Percentiles rank a stretch among this genome's conserved stretches.
Conservation (phyloP, 2,797 vertebrate genomes). For the Gymnodraco acuticeps region DNA sequence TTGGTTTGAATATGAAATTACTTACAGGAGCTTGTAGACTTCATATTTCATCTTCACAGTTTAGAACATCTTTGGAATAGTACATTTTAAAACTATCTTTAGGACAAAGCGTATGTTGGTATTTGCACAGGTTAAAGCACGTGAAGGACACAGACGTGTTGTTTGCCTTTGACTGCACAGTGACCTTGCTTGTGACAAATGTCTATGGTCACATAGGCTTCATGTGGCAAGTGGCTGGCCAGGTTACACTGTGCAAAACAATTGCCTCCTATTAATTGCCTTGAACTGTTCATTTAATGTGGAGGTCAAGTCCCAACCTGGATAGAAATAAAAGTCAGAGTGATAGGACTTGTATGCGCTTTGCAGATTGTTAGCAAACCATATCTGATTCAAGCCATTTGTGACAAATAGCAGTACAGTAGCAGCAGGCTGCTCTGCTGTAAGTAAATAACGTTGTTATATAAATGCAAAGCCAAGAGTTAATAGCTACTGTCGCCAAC, state of each 20-base stretch:
- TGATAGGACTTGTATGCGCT: slow-evolving; percentile 8
- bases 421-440: neutral
- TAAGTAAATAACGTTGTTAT: neutral
- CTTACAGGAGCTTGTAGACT: slow-evolving; percentile 19
- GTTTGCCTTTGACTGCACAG: slow-evolving; percentile 20
- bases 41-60: slow-evolving; percentile 9
- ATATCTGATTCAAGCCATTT: slow-evolving; percentile 28
- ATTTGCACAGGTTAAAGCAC: slow-evolving; percentile 10
- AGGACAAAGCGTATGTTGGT: slow-evolving; percentile 3
- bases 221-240: slow-evolving; percentile 27
- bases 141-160: slow-evolving; percentile 17
- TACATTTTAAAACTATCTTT: slow-evolving; percentile 27
- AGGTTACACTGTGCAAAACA: slow-evolving; percentile 19
- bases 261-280: slow-evolving; percentile 55
- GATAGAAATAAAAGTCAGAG: slow-evolving; percentile 19
- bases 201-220: slow-evolving; percentile 27
- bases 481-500: neutral
- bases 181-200: slow-evolving; percentile 57
- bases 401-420: slow-evolving; percentile 4
- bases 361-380: slow-evolving; percentile 7
- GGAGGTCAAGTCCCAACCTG: slow-evolving; percentile 41
- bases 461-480: slow-evolving; percentile 14
- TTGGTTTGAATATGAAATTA: slow-evolving; percentile 15
- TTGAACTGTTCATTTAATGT: slow-evolving; percentile 45
- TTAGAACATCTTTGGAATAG: neutral